Evolutionary conservation across 2,888 invertebrate genomes (phyloP), one percentile per base, ranked within the genome.

Genomic region (Acronicta leporina): DNA sequence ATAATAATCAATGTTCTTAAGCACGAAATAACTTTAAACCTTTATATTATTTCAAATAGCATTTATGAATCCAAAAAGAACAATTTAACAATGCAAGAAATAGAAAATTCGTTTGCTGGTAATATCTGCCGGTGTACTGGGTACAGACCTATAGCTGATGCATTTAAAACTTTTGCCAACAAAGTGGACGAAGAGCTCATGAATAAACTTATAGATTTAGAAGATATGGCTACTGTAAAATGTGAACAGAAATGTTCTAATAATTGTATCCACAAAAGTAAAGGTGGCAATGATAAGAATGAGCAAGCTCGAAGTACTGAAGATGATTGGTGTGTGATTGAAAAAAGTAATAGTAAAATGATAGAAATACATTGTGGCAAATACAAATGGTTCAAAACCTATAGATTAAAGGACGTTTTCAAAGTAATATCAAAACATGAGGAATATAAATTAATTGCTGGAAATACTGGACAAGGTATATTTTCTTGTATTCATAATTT

Each of bases 81-180:
- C 58, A 88, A 92, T 16, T 77, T 96, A 27, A 95, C 95, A 1
- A 95, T 95, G 92, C 90, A 95, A 68, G 96, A 97, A 75, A 94
- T 97, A 11, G 97, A 97, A 85, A 96, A 97, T 78, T 96, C 96
- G 0, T 97, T 97, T 77, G 97, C 97, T 8, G 95, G 97, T 49
- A 97, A 97, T 72, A 96, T 97, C 30, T 97, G 97, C 74, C 95
- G 97, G 53, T 97, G 97, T 79, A 97, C 97, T 0, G 97, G 97
- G 0, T 97, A 97, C 81, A 93, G 97, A 5, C 95, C 97, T 0
- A 97, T 97, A 63, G 91, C 97, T 48, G 97, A 97, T 81, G 96
- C 97, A 4, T 97, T 97, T 87, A 97, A 97, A 86, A 95, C 96
- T 1, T 96, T 97, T 72, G 96, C 97, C 0, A 89, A 84, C 0